These are phyloP conservation scores for Aptenodytes patagonicus DNA, from an alignment of 2,113 vertebrate genomes.

Conservation along the genomic window DNA sequence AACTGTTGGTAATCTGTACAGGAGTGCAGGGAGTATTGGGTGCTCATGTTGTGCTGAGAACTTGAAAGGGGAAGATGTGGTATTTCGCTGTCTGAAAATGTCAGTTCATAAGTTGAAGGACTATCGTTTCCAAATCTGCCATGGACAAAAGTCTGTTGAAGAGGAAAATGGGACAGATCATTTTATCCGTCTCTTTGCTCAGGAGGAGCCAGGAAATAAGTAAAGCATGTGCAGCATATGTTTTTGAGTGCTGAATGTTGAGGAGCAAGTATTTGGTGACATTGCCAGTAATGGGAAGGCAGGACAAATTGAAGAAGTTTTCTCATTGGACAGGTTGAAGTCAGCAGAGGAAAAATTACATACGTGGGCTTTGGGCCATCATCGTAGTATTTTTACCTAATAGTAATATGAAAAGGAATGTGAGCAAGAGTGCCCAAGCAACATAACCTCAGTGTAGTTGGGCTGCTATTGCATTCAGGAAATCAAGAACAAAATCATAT, in stretches of 20 bases:
- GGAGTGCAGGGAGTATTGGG: not conserved
- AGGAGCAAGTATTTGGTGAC: not conserved
- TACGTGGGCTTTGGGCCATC: not conserved
- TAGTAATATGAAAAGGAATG: not conserved
- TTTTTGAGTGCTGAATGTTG: not conserved
- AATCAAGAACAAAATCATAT: not conserved
- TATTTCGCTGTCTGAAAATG: not conserved
- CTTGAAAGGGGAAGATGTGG: not conserved
- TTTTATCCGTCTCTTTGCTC: not conserved
- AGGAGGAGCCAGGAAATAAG: not conserved
- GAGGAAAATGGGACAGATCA: not conserved
- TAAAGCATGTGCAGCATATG: not conserved
- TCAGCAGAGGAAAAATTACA: not conserved
- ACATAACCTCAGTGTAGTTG: not conserved
- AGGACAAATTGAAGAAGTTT: not conserved
- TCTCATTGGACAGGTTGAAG: not conserved
- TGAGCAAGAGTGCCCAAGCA: not conserved
- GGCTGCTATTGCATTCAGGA: not conserved
- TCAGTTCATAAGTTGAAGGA: not conserved
- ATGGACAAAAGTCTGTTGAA: not conserved
- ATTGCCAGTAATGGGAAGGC: not conserved
- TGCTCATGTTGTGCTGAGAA: not conserved
- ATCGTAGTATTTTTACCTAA: not conserved
- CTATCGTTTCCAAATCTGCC: not conserved
- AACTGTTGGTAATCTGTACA: not conserved